A percentile compares a stretch with the other conserved stretches of the same genome.
phyloP scores from a whole-genome alignment of 2,113 vertebrate genomes.

The Ardeotis arabs region DNA sequence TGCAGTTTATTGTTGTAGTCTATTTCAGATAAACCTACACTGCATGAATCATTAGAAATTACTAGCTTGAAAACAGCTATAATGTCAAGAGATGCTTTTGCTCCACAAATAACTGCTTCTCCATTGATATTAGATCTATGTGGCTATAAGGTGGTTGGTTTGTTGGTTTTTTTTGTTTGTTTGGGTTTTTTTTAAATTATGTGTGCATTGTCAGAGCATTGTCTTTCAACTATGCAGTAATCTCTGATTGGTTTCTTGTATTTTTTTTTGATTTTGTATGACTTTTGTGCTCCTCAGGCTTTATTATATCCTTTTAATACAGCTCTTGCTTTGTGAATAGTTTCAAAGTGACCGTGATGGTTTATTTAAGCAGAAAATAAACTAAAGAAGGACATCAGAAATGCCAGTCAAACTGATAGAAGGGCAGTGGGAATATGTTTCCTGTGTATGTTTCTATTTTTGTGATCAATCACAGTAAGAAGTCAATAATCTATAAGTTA shows the following conservation, averaged over 20 bases:
- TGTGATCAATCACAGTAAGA: not conserved
- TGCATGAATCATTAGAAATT: slow-evolving; percentile 12
- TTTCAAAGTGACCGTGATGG: not conserved
- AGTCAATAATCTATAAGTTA: not conserved
- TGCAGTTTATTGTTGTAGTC: not conserved
- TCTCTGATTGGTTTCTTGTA: not conserved
- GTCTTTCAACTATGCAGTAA: not conserved
- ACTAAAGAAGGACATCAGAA: not conserved
- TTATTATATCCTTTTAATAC: not conserved
- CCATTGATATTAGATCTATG: not conserved
- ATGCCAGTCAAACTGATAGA: not conserved
- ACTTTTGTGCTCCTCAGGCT: not conserved
- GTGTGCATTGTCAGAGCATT: not conserved
- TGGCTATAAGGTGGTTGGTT: not conserved
- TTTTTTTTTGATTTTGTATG: not conserved
- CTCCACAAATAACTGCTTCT: not conserved
- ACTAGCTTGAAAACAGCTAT: not conserved
- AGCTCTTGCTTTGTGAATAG: not conserved
- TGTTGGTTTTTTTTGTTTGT: not conserved
- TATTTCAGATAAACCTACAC: not conserved
- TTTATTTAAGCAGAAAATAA: slow-evolving; percentile 5
- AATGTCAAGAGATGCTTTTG: slow-evolving; percentile 31
- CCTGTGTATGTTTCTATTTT: not conserved
- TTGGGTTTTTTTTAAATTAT: not conserved
- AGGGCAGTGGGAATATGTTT: not conserved